These are phyloP conservation scores for Gambelia wislizenii DNA, from an alignment of 2,797 vertebrate species.

Conservation along the genomic window DNA sequence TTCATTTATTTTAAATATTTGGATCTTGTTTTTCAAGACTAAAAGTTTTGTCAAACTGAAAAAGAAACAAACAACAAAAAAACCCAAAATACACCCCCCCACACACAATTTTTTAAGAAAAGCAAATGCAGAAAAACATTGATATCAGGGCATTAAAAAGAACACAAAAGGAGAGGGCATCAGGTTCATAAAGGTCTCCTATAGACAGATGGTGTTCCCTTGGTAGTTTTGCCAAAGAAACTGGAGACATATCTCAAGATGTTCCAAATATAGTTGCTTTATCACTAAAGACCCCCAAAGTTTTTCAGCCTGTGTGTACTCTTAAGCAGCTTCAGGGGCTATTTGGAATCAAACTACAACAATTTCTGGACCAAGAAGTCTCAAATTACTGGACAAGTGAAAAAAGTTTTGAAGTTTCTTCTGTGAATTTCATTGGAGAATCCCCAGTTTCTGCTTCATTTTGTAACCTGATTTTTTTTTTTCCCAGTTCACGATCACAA, in stretches of 20 bases:
- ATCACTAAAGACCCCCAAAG: neutral
- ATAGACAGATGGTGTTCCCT: neutral
- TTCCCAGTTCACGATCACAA: neutral
- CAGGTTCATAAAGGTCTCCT: neutral
- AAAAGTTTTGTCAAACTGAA: neutral
- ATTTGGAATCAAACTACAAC: no score
- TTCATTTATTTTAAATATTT: neutral
- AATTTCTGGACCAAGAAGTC: no score
- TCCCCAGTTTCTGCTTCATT: no score
- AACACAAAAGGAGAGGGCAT: neutral
- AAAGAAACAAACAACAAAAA: neutral
- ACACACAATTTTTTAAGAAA: no score
- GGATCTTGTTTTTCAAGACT: neutral
- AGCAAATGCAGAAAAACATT: neutral
- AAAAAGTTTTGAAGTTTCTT: no score
- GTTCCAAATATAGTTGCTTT: neutral
- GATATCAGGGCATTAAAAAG: neutral
- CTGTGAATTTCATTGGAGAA: no score
- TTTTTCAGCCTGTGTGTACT: no score
- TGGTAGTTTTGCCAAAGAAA: no score
- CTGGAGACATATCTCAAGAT: no score
- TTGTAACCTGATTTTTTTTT: no score
- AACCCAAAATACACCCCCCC: neutral
- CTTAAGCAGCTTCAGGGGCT: no score
- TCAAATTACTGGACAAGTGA: no score